Evolutionary conservation across 2,888 invertebrate species (phyloP), one percentile per base, ranked within the genome.

Genomic region (Lottia gigantea): DNA sequence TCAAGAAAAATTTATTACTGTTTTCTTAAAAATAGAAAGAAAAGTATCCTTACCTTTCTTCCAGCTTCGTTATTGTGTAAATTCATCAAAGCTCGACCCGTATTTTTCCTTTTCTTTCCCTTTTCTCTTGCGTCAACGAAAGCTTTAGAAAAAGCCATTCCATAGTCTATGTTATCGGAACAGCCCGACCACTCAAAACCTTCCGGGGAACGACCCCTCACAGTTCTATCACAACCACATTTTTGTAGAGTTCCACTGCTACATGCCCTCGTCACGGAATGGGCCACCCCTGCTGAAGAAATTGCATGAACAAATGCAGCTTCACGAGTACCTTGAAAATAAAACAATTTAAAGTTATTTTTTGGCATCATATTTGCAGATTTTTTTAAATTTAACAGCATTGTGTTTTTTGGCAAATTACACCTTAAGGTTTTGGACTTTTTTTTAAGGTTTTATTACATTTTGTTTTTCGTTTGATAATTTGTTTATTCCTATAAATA

Each of bases 11-110:
- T 40, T 40, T 40, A 40, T 40, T 40, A 40, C 40, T 40, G 40
- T 40, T 40, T 40, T 40, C 40, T 40, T 40, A 40, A 40, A 40
- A 40, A 40, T 40, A 40, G 40, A 40, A 55, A 55, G 55, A 55
- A 55, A 55, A 55, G 11, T 55, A 19, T 55, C n/a, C 40, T 91
- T 89, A 98, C 97, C 94, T 95, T 95, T 89, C 98, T 91, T 67
- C 98, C 98, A 67, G 95, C 97, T 85, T 95, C 93, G 91, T 98
- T 98, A 90, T 98, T 98, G 89, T 98, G 97, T 71, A 98, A 90
- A 83, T 98, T 98, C 96, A 98, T 97, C 76, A 98, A 91, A 76
- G 95, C 94, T 73, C 97, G 91, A 46, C 93, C 94, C 76, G 95
- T 94, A 72, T 96, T 91, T 65, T 94, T 94, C 68, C 80, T 94